Percentiles rank a stretch among this genome's conserved stretches.
These are phyloP conservation scores for Pristionchus fissidentatus DNA, from an alignment of 2,888 invertebrate species.

Conservation along the genomic window DNA sequence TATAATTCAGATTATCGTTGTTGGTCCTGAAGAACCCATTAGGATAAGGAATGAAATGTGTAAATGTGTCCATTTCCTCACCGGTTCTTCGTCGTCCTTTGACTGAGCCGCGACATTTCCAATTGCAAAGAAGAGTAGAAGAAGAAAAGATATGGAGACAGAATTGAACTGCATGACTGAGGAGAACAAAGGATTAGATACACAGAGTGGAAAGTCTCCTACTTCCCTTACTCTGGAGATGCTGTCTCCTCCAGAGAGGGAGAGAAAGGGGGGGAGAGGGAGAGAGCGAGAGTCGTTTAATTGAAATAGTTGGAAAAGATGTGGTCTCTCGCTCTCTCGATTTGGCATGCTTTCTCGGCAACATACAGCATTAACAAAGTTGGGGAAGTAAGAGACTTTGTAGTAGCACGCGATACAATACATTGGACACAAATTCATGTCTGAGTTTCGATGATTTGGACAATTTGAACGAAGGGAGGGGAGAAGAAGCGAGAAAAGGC, in stretches of 20 bases:
- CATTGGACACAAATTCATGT: no score
- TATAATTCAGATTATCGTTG: no score
- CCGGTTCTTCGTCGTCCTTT: conserved; percentile 30
- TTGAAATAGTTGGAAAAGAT: not conserved
- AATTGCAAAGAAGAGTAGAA: not conserved
- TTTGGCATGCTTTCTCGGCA: no score
- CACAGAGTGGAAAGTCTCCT: not conserved
- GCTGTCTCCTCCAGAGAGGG: not conserved
- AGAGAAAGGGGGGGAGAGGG: not conserved
- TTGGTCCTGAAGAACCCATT: not conserved
- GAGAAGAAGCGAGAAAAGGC: no score
- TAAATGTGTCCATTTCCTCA: not conserved
- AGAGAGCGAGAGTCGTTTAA: not conserved
- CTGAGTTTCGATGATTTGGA: no score
- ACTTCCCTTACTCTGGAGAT: no score
- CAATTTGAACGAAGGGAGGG: no score
- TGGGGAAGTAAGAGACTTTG: not conserved
- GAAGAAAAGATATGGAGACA: not conserved
- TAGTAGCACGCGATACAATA: no score
- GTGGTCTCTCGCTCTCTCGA: no score
- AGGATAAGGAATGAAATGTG: not conserved
- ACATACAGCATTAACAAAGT: no score
- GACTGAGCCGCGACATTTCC: not conserved
- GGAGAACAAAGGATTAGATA: not conserved
- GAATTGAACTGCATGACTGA: not conserved